Conservation (phyloP, 2,797 vertebrate genomes). For the Acanthis flammea region DNA sequence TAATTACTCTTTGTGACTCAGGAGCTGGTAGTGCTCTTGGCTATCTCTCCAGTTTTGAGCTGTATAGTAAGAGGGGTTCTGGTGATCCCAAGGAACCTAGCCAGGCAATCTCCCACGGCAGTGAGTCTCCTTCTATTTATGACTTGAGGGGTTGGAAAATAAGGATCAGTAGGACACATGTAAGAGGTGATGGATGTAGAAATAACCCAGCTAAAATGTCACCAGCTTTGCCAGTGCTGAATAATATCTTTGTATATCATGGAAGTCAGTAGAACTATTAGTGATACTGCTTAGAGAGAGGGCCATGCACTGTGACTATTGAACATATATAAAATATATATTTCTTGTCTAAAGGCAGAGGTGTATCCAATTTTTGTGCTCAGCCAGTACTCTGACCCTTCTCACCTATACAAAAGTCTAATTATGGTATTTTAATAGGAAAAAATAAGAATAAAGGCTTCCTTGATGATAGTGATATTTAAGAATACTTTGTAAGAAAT, state of each 20-base stretch:
- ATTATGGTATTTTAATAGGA: background rate
- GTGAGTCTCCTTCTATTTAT: background rate
- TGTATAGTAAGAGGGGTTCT: background rate
- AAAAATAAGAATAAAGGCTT: background rate
- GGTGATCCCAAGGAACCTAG: background rate
- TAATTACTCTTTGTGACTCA: conserved; percentile 71
- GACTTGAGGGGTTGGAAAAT: background rate
- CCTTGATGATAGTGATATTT: background rate
- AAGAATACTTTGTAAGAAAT: background rate
- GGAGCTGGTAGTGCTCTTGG: conserved; percentile 41
- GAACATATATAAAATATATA: background rate
- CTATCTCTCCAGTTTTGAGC: conserved; percentile 16
- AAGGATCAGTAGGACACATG: background rate
- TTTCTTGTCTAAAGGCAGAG: background rate
- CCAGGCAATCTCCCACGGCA: background rate
- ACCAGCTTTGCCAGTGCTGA: background rate
- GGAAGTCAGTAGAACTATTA: background rate
- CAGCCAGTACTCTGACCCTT: background rate
- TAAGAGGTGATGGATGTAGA: background rate
- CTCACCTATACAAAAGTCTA: background rate
- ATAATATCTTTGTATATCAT: background rate
- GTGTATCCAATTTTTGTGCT: background rate
- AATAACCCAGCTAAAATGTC: background rate
- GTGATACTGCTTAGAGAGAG: background rate
- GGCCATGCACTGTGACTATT: accelerated